Conservation (phyloP, 2,113 vertebrate species). For the Lynx canadensis region DNA sequence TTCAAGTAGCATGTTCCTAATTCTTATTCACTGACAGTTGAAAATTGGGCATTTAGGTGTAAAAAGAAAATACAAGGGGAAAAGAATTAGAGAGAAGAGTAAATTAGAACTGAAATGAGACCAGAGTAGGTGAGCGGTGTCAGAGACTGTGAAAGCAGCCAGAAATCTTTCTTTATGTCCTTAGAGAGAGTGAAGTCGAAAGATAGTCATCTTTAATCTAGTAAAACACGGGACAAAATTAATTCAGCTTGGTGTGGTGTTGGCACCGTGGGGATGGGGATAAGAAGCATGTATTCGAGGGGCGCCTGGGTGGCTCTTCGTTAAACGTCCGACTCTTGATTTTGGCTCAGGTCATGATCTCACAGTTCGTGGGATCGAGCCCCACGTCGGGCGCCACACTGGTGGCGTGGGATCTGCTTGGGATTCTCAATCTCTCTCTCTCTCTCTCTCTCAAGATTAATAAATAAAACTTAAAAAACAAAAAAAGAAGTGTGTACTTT, state of each 20-base stretch:
- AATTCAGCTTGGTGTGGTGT: background rate
- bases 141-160: background rate
- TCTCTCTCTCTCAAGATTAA: too few relatives aligned
- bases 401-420: too few relatives aligned
- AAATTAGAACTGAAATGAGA: background rate
- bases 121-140: background rate
- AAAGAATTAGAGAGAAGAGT: background rate
- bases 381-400: too few relatives aligned
- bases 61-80: background rate
- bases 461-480: too few relatives aligned
- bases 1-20: background rate
- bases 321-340: too few relatives aligned
- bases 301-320: too few relatives aligned
- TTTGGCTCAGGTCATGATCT: too few relatives aligned
- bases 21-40: constrained; percentile 12
- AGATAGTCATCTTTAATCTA: background rate
- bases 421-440: too few relatives aligned
- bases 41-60: constrained; percentile 15
- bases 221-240: background rate
- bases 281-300: too few relatives aligned
- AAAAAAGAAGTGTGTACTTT: background rate
- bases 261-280: background rate
- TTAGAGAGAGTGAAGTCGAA: background rate
- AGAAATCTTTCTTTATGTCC: background rate
- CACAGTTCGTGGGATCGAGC: too few relatives aligned